Percentiles rank a stretch among this genome's conserved stretches.
These are phyloP conservation scores for Apeltes quadracus DNA, from an alignment of 2,113 vertebrate species.

Conservation along the genomic window DNA sequence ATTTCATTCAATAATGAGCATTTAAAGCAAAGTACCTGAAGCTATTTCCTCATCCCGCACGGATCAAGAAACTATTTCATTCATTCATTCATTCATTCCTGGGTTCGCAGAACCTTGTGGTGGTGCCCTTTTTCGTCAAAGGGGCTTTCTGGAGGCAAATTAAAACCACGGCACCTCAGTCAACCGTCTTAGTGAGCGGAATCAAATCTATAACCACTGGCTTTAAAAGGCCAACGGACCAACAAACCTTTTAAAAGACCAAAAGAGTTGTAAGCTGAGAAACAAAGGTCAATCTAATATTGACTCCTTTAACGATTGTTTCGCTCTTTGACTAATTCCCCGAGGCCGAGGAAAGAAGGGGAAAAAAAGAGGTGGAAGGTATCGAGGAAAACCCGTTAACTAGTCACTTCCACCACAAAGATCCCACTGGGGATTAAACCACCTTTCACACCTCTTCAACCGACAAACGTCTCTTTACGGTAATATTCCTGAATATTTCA, in stretches of 20 bases:
- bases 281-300: conserved; percentile 81
- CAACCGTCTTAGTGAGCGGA: conserved; percentile 63
- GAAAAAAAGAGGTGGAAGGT: background rate
- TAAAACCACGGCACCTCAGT: conserved; percentile 53
- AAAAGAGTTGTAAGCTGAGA: conserved; percentile 73
- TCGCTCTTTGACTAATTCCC: conserved; percentile 76
- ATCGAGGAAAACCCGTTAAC: conserved; percentile 46
- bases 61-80: background rate
- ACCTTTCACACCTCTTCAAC: conserved; percentile 46
- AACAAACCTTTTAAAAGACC: conserved; percentile 79
- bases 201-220: conserved; percentile 77
- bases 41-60: too few species aligned
- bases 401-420: conserved; percentile 23
- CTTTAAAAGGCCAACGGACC: conserved; percentile 78
- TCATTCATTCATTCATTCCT: background rate
- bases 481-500: conserved; percentile 73
- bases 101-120: conserved; percentile 1
- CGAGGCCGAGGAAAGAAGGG: conserved; percentile 44
- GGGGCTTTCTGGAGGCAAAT: conserved; percentile 48
- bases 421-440: conserved; percentile 42
- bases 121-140: conserved; percentile 22
- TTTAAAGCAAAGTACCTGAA: background rate
- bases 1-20: background rate
- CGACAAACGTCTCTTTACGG: conserved; percentile 56
- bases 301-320: conserved; percentile 77